phyloP scores from a whole-genome alignment of 2,888 invertebrate species.

The Sarcophaga subvicina region DNA sequence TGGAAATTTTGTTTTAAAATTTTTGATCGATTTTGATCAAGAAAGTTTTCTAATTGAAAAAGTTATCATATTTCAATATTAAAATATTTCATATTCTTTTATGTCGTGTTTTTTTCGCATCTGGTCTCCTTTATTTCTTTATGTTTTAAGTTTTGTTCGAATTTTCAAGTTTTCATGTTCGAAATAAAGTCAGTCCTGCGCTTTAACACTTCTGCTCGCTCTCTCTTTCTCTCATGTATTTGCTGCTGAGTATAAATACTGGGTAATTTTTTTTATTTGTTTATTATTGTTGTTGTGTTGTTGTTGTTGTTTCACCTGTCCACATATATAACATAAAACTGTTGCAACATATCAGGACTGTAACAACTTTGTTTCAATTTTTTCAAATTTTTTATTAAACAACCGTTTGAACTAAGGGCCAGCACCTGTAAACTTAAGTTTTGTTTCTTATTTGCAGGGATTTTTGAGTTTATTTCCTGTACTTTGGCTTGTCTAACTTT shows the following conservation, averaged over 20 bases:
- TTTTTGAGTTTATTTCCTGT: neutral
- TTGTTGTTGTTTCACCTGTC: constrained; percentile 47
- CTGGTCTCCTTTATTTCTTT: constrained; percentile 46
- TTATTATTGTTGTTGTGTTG: neutral
- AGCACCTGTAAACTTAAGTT: constrained; percentile 51
- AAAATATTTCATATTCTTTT: neutral
- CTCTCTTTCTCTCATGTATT: neutral
- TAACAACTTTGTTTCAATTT: constrained; percentile 41
- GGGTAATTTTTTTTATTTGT: constrained; percentile 41
- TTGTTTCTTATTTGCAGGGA: neutral
- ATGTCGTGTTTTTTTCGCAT: neutral
- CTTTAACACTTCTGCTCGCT: neutral
- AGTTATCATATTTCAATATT: neutral
- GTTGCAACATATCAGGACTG: constrained; percentile 3
- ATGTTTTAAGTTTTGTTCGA: constrained; percentile 31
- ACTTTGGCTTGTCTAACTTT: no score
- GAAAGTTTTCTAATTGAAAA: neutral
- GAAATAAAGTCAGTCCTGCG: constrained; percentile 36
- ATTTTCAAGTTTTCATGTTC: constrained; percentile 23
- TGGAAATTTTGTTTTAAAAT: neutral
- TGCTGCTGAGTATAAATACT: constrained; percentile 38
- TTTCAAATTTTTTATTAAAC: constrained; percentile 22
- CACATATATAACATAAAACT: constrained; percentile 46
- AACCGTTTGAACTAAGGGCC: constrained; percentile 57
- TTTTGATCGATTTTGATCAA: neutral